phyloP scores from a whole-genome alignment of 2,888 invertebrate genomes.

The Ichneumoninae sp. region DNA sequence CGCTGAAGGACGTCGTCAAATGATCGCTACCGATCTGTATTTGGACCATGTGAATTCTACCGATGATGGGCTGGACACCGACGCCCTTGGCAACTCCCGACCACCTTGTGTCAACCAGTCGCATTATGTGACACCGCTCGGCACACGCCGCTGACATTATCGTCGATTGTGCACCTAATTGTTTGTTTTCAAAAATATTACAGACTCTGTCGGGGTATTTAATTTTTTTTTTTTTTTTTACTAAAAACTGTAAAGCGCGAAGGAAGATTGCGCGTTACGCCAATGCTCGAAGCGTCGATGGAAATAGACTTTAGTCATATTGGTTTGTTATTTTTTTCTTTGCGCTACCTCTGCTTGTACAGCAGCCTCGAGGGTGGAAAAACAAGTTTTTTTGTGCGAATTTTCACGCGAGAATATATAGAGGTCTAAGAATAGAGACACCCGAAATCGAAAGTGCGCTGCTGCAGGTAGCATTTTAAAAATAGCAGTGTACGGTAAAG shows the following conservation, averaged over 20 bases:
- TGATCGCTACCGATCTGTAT: constrained; percentile 98
- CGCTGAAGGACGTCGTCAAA: constrained; percentile 97
- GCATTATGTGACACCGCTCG: constrained; percentile 96
- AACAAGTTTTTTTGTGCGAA: constrained; percentile 18
- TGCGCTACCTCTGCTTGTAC: constrained; percentile 10
- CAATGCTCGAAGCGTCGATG: not conserved
- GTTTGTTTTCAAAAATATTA: constrained; percentile 37
- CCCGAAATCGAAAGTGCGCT: constrained; percentile 15
- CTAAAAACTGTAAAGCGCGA: not conserved
- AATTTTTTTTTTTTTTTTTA: not conserved
- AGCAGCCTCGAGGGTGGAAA: constrained; percentile 32
- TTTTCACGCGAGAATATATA: constrained; percentile 24
- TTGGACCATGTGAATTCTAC: constrained; percentile 98
- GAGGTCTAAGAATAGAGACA: constrained; percentile 72
- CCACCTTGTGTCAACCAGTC: constrained; percentile 96
- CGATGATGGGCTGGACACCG: constrained; percentile 97
- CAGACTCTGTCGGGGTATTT: not conserved
- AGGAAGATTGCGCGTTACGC: not conserved
- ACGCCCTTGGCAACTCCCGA: constrained; percentile 99
- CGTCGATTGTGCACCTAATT: constrained; percentile 95
- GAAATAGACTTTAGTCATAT: constrained; percentile 43
- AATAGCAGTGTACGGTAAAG: constrained; percentile 42
- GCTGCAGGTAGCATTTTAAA: constrained; percentile 46
- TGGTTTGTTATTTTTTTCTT: not conserved
- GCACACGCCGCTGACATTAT: constrained; percentile 99